Evolutionary conservation across 2,888 invertebrate genomes (phyloP), one percentile per base, ranked within the genome.

Genomic region (Sceliomorpha sp.): DNA sequence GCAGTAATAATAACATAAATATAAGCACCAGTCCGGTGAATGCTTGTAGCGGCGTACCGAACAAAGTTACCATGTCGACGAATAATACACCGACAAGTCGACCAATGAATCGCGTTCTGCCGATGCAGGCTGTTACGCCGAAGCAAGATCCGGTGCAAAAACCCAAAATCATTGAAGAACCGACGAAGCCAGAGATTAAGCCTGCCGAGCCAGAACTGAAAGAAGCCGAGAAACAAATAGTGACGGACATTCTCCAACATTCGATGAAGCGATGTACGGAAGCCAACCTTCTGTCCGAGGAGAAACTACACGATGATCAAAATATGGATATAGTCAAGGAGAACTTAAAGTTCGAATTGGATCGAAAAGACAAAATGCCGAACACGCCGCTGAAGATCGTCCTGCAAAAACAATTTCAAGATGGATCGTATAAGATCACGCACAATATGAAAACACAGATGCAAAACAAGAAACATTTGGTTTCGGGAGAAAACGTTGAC

Each of bases 51-150:
- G 79, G 71, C 83, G 80, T 73, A 87, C 90, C 85, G 76, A 90
- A 81, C 87, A 85, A 85, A 50, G 76, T 84, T 9, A 77, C 77
- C 3, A 82, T 85, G 80, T 74, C 83, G n/a, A 77, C 73, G 51
- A 79, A 68, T 48, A 80, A 72, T 39, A 76, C 74, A 40, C 85
- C 88, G 1, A 83, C 89, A 6, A 89, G 89, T 87, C 89, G 94
- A 60, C 95, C 95, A 32, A 95, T 94, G 90, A 95, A 94, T 82
- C 90, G 95, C 69, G 95, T 95, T 1, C 82, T 95, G 45, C 95
- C 95, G 6, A 92, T 95, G 91, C 94, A 94, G 78, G 93, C 94
- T 69, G 91, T 92, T 50, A 90, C 91, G 5, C 90, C 91, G 75
- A 91, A 91, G 76, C 90, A 90, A 34, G 80, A 87, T 59, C 85